Conservation (phyloP, 2,888 invertebrate genomes). For the Caenorhabditis plicata region DNA sequence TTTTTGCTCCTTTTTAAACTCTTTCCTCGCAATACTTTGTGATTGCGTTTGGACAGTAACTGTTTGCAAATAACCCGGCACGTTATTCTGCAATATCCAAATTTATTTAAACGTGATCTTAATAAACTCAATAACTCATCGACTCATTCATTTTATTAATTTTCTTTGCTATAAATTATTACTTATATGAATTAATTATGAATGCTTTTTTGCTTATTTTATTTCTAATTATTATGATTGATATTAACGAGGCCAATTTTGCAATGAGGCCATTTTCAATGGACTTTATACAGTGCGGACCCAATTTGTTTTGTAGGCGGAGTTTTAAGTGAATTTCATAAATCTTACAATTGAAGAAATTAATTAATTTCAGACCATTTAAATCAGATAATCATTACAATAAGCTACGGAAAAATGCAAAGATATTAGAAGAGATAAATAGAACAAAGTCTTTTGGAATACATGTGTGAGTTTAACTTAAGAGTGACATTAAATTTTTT, state of each 20-base stretch:
- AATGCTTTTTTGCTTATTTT: too few relatives aligned
- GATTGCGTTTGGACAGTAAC: conserved; percentile 48
- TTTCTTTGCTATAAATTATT: not conserved
- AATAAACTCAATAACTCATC: not conserved
- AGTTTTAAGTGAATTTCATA: conserved; percentile 6
- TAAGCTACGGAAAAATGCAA: not conserved
- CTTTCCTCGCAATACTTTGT: conserved; percentile 40
- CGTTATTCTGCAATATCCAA: too few relatives aligned
- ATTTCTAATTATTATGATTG: too few relatives aligned
- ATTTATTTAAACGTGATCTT: conserved; percentile 6
- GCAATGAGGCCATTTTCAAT: too few relatives aligned
- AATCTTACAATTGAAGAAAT: too few relatives aligned
- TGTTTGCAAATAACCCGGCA: conserved; percentile 34
- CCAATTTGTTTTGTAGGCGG: conserved; percentile 4
- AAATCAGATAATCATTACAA: not conserved
- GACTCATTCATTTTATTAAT: not conserved
- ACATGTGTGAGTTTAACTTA: not conserved
- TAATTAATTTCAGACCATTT: conserved; percentile 8
- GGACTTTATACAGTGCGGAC: conserved; percentile 21
- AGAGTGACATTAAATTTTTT: not conserved
- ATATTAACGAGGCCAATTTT: too few relatives aligned
- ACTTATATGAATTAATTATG: not conserved
- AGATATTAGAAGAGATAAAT: not conserved
- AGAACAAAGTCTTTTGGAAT: conserved; percentile 3
- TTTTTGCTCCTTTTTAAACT: conserved; percentile 50